Base-by-base conservation (phyloP, 2,797 vertebrate species). In the Gila robusta region DNA sequence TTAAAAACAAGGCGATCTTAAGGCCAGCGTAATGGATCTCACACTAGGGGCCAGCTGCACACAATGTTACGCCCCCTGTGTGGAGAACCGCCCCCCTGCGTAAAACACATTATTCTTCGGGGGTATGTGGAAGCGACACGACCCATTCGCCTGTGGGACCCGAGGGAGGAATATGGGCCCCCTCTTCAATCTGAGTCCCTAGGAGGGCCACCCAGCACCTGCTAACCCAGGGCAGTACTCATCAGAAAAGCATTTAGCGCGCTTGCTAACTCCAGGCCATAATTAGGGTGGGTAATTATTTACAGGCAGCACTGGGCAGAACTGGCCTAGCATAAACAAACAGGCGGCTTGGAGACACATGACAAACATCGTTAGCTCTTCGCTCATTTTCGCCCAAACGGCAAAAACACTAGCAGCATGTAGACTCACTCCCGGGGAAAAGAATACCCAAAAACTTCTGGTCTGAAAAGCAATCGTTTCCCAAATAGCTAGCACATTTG, bases 261-360 rank as follows among this genome's bases (percentile, higher is more conserved):
- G 97, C 89, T 92, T 90, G 39, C 92, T 98, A 97, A 97, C 98
- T 99, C 97, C 97, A 92, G 98, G 98, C 97, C 97, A 97, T 98
- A 98, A 99, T 99, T 99, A 99, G 97, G 96, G 91, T 97, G 97
- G 93, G 97, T 98, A 99, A 99, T 96, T 96, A 96, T 99, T 99
- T 99, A 98, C 98, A 97, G 98, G 97, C 96, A 96, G 97, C 96
- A 97, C 92, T 97, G 96, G 96, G 97, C 98, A 97, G 97, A 97
- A 97, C 97, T 98, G 97, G 97, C 97, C 97, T 98, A 95, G 97
- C 98, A 97, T 98, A 99, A 99, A 99, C 98, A 99, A 99, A 99
- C 98, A 98, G 96, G 94, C 95, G 96, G 96, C 95, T 96, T 94
- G 87, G 95, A 97, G 98, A 97, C 97, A 96, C 91, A 95, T 49